Conservation (phyloP, 2,797 vertebrate genomes). For the Botia kubotai region DNA sequence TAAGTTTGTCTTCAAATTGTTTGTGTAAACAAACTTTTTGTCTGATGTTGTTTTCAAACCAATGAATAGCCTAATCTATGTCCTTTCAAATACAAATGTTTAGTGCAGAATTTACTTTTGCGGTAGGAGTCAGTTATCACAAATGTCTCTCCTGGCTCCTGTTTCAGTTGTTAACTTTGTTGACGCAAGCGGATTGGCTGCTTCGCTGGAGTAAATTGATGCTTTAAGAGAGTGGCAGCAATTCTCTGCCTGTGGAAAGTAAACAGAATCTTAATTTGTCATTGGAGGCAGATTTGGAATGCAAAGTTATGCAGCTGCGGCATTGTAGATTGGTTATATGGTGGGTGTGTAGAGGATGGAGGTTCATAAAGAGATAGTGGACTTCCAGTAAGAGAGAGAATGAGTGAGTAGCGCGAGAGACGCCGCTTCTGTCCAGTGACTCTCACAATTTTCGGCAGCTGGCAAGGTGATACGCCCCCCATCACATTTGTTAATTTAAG, state of each 20-base stretch:
- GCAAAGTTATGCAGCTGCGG: constrained; percentile 79
- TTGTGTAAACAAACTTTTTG: not conserved
- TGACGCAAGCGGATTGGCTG: constrained; percentile 52
- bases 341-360: constrained; percentile 72
- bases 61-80: not conserved
- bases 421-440: constrained; percentile 10
- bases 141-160: not conserved
- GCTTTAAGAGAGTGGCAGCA: constrained; percentile 58
- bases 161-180: constrained; percentile 57
- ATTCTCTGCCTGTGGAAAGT: constrained; percentile 70
- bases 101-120: not conserved
- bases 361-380: constrained; percentile 77
- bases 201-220: constrained; percentile 55
- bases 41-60: not conserved
- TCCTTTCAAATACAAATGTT: not conserved
- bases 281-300: constrained; percentile 75
- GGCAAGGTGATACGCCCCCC: constrained; percentile 27
- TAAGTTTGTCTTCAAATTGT: not conserved
- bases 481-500: constrained; percentile 53
- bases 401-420: constrained; percentile 64
- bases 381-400: constrained; percentile 64
- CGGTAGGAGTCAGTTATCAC: not conserved
- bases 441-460: constrained; percentile 17
- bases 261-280: constrained; percentile 74
- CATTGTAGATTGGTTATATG: constrained; percentile 76